Evolutionary conservation across 2,113 vertebrate species (phyloP).

Genomic region (Sphyrna mokarran): DNA sequence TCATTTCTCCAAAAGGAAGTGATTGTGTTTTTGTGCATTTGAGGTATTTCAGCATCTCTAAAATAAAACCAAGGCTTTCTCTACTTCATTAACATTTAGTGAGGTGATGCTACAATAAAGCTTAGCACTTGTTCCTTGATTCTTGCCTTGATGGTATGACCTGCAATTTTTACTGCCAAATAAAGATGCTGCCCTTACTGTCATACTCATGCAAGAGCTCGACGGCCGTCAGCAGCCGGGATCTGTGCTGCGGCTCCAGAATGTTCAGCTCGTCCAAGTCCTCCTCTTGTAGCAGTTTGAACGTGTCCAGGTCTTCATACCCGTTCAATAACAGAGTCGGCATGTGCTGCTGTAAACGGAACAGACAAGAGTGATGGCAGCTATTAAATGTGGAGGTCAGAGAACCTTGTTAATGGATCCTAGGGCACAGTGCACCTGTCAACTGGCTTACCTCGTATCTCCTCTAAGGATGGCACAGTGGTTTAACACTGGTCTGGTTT

Average conservation of each 20-base stretch:
- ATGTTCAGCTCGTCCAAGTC: constrained; percentile 96
- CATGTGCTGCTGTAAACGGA: constrained; percentile 80
- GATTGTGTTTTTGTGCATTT: not conserved
- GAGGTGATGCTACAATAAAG: not conserved
- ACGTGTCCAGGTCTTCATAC: constrained; percentile 95
- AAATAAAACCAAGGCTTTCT: not conserved
- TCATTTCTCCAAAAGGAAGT: not conserved
- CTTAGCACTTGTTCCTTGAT: not conserved
- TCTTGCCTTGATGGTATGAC: not conserved
- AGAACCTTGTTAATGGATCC: not conserved
- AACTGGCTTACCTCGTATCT: no score
- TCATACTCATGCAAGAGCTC: constrained; percentile 94
- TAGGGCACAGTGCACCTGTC: not conserved
- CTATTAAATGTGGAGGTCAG: not conserved
- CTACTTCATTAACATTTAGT: not conserved
- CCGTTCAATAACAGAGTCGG: constrained; percentile 96
- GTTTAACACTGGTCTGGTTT: no score
- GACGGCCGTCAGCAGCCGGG: constrained; percentile 86
- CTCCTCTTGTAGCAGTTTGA: constrained; percentile 92
- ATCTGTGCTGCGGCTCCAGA: constrained; percentile 84
- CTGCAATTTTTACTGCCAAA: not conserved
- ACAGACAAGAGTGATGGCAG: not conserved
- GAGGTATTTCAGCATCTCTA: not conserved
- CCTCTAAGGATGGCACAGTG: no score
- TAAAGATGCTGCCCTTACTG: constrained; percentile 60